These are phyloP conservation scores for Lophura nycthemera DNA, from an alignment of 2,113 vertebrate genomes.

Conservation along the genomic window DNA sequence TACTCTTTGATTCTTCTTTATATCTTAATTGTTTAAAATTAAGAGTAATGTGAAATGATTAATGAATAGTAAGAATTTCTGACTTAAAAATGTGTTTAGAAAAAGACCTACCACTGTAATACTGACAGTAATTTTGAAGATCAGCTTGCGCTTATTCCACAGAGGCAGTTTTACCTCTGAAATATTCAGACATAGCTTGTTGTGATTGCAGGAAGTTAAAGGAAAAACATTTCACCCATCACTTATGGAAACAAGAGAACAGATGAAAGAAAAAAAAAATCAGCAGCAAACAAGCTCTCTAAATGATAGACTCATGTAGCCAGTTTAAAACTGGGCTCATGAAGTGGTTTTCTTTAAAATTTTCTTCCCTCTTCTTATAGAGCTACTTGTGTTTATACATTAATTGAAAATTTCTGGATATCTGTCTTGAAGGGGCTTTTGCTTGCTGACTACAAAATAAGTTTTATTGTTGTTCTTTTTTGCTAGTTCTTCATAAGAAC, in stretches of 20 bases:
- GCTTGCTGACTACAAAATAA: background rate
- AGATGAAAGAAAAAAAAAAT: fast-evolving
- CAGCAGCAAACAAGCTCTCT: background rate
- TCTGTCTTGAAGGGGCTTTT: background rate
- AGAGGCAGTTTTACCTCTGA: background rate
- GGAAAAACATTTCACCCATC: background rate
- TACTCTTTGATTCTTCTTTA: background rate
- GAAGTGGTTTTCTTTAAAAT: background rate
- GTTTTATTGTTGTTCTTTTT: background rate
- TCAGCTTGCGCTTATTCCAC: background rate
- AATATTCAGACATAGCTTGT: background rate
- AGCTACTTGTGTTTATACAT: background rate
- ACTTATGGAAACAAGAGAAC: background rate
- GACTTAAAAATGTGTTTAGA: background rate
- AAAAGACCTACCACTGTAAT: background rate
- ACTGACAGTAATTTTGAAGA: background rate
- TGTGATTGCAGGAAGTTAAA: background rate
- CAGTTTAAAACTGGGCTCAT: background rate
- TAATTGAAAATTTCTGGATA: background rate
- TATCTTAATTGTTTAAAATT: background rate
- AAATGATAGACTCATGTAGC: background rate
- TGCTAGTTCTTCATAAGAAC: background rate
- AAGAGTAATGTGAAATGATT: background rate
- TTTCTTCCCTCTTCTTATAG: background rate
- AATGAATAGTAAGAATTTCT: background rate